Evolutionary conservation across 2,888 invertebrate species (phyloP).

Genomic region (Lepidocyrtinus sp.): DNA sequence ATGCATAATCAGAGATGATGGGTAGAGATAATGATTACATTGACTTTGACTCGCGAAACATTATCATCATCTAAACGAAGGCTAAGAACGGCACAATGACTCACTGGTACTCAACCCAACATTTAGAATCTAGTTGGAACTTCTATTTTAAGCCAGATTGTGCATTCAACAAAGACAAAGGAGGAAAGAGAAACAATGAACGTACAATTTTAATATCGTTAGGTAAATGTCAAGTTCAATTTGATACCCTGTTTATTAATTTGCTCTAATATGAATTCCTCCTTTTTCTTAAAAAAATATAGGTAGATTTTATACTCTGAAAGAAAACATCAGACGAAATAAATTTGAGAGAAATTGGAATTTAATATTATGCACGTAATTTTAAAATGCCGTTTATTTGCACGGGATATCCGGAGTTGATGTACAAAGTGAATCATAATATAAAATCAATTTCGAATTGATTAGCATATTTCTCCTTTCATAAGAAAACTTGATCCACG

Average conservation of each 20-base stretch:
- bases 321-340: neutral
- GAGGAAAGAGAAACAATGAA: constrained; percentile 51
- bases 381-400: neutral
- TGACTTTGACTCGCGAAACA: neutral
- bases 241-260: constrained; percentile 4
- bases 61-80: neutral
- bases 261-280: neutral
- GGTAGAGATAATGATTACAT: neutral
- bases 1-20: neutral
- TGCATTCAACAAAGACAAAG: neutral
- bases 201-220: constrained; percentile 22
- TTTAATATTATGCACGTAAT: neutral
- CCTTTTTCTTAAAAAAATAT: too few species aligned
- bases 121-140: too few species aligned
- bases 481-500: constrained; percentile 20
- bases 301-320: neutral
- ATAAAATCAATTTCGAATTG: neutral
- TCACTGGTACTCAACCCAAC: too few species aligned
- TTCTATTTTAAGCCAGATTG: too few species aligned
- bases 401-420: neutral
- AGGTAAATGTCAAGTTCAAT: constrained; percentile 54
- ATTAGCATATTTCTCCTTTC: too few species aligned
- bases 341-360: neutral
- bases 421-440: neutral
- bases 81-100: too few species aligned